Evolutionary conservation across 2,888 invertebrate species (phyloP).

Genomic region (Trachelus troglodyta): DNA sequence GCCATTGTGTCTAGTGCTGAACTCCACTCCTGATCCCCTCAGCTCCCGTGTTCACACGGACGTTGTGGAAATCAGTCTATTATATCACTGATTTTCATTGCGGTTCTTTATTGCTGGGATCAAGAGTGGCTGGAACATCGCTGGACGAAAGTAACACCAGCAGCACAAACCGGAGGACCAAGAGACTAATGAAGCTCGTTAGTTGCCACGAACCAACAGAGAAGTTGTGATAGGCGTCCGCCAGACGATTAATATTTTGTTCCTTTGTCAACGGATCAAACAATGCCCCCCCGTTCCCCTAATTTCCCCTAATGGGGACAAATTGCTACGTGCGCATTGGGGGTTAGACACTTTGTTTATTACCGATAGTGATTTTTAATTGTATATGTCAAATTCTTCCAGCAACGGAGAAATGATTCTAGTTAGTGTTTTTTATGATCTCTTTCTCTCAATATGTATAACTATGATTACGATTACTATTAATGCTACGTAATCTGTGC

Average conservation of each 20-base stretch:
- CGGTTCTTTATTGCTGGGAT: neutral
- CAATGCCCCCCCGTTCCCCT: slow-evolving; percentile 30
- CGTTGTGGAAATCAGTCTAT: neutral
- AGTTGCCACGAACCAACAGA: slow-evolving; percentile 39
- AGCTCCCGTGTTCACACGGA: neutral
- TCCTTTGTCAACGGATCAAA: slow-evolving; percentile 58
- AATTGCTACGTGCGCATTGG: slow-evolving; percentile 5
- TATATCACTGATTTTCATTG: neutral
- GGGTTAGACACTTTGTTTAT: slow-evolving; percentile 58
- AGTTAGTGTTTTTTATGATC: slow-evolving; percentile 67
- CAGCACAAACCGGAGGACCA: slow-evolving; percentile 42
- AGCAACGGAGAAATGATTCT: slow-evolving; percentile 58
- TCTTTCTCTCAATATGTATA: slow-evolving; percentile 64
- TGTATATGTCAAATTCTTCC: slow-evolving; percentile 53
- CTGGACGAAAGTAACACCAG: slow-evolving; percentile 21
- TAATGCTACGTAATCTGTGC: slow-evolving; percentile 60
- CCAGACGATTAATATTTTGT: slow-evolving; percentile 59
- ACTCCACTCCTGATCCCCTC: neutral
- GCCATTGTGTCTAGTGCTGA: neutral
- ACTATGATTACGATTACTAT: slow-evolving; percentile 57
- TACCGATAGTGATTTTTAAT: slow-evolving; percentile 61
- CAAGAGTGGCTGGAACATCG: neutral
- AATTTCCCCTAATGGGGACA: neutral
- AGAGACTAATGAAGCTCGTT: slow-evolving; percentile 28
- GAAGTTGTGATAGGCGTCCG: slow-evolving; percentile 63